These are phyloP conservation scores for Catocala fraxini DNA, from an alignment of 2,888 invertebrate genomes.

Conservation along the genomic window DNA sequence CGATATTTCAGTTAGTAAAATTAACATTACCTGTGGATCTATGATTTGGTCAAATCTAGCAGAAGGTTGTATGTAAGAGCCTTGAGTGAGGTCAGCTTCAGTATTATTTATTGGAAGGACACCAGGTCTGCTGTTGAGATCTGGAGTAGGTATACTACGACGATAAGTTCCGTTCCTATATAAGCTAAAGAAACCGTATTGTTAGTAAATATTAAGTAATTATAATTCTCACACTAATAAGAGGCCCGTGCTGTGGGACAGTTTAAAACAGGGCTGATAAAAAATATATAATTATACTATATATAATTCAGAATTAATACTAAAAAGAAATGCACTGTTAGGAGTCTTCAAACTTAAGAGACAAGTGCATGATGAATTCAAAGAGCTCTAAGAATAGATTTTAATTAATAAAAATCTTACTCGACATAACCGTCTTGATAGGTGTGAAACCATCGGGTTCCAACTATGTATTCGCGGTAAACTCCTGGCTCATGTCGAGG, in stretches of 20 bases:
- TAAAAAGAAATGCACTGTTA: no score
- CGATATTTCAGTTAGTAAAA: neutral
- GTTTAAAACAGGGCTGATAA: no score
- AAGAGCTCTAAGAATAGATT: neutral
- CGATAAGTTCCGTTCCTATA: constrained; percentile 56
- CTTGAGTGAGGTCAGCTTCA: constrained; percentile 61
- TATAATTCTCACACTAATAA: no score
- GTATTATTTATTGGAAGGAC: constrained; percentile 59
- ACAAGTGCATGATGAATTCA: no score
- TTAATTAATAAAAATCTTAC: constrained; percentile 41
- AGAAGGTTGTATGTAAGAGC: constrained; percentile 57
- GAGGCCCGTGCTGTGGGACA: no score
- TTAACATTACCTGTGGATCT: constrained; percentile 57
- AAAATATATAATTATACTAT: no score
- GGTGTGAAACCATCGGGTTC: constrained; percentile 85
- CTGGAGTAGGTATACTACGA: constrained; percentile 52
- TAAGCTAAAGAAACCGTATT: constrained; percentile 39
- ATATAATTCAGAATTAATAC: no score
- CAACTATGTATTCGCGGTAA: constrained; percentile 88
- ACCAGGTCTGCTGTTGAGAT: constrained; percentile 56
- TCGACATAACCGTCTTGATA: constrained; percentile 56
- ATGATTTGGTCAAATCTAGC: constrained; percentile 56
- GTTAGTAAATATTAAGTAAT: no score
- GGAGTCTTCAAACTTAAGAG: no score
- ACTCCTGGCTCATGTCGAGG: constrained; percentile 85